These are phyloP conservation scores for Theretra japonica DNA, from an alignment of 2,888 invertebrate species.

Conservation along the genomic window DNA sequence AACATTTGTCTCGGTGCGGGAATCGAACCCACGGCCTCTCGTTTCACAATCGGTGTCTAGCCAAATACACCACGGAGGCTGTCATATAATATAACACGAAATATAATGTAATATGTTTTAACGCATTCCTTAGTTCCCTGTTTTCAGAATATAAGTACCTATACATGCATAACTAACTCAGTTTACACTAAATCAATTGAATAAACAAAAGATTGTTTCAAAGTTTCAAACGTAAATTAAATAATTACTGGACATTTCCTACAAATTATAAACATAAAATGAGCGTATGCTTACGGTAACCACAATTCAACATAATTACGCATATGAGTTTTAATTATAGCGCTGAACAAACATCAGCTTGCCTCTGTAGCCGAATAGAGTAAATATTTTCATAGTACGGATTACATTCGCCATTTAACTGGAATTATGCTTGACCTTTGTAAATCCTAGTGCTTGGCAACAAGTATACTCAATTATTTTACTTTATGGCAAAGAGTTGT, in stretches of 20 bases:
- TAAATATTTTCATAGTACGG: constrained; percentile 16
- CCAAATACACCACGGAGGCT: no score
- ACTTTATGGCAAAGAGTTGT: no score
- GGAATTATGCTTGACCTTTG: not conserved
- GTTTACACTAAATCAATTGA: no score
- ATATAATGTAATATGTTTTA: no score
- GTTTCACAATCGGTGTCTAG: no score
- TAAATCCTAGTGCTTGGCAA: not conserved
- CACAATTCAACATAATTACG: constrained; percentile 7
- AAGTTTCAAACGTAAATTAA: not conserved
- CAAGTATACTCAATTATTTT: not conserved
- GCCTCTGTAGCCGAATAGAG: not conserved
- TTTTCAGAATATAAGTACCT: no score
- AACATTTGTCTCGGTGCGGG: no score
- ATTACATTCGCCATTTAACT: not conserved
- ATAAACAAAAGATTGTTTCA: not conserved
- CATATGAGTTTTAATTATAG: constrained; percentile 14
- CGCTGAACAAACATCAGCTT: constrained; percentile 4
- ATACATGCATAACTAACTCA: no score
- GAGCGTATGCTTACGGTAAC: not conserved
- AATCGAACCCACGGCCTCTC: no score
- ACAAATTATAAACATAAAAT: not conserved
- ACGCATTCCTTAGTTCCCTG: no score
- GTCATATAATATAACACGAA: no score
- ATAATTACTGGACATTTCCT: not conserved